Evolutionary conservation across 2,113 vertebrate species (phyloP).

Genomic region (Castor canadensis): DNA sequence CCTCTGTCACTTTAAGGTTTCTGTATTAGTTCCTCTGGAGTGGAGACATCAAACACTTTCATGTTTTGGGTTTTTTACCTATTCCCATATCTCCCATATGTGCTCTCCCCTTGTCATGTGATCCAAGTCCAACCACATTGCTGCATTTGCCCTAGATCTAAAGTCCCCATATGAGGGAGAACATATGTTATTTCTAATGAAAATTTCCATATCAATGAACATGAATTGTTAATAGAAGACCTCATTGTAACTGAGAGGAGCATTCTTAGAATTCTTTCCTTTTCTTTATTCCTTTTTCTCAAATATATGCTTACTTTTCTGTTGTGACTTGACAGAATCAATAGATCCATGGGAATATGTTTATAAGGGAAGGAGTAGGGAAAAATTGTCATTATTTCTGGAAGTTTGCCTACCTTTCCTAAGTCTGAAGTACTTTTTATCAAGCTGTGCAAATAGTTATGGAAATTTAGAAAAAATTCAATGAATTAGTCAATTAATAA

Average conservation of each 20-base stretch:
- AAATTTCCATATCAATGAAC: background rate
- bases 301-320: background rate
- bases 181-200: too few species aligned
- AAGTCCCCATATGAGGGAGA: too few species aligned
- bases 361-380: background rate
- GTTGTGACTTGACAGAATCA: background rate
- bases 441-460: background rate
- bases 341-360: background rate
- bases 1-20: too few species aligned
- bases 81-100: too few species aligned
- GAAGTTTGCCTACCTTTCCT: background rate
- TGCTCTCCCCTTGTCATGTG: too few species aligned
- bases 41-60: too few species aligned
- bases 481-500: background rate
- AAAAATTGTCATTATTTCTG: background rate
- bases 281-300: background rate
- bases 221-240: background rate
- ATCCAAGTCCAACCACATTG: too few species aligned
- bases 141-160: too few species aligned
- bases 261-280: background rate
- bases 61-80: too few species aligned
- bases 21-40: too few species aligned
- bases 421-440: background rate
- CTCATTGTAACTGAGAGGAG: rapidly evolving
- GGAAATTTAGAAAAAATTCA: background rate